These are phyloP conservation scores for Tor tambroides DNA, from an alignment of 2,113 vertebrate species.

Conservation along the genomic window DNA sequence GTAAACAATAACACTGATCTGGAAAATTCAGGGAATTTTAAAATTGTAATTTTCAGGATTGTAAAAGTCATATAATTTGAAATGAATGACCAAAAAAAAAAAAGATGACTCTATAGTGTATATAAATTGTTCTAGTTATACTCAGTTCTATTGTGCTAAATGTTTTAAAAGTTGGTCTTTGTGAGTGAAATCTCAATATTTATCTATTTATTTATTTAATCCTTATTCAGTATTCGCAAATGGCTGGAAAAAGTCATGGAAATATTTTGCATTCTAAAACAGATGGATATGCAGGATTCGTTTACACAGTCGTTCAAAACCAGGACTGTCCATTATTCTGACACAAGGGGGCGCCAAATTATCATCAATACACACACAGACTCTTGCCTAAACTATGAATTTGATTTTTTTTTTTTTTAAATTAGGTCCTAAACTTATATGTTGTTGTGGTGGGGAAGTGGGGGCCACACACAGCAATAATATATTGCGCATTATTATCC, in stretches of 20 bases:
- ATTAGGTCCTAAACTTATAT: background rate
- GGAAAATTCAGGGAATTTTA: background rate
- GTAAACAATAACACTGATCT: background rate
- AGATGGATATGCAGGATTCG: background rate
- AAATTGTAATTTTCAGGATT: background rate
- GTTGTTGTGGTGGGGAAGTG: background rate
- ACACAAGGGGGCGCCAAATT: constrained; percentile 11
- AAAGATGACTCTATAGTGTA: background rate
- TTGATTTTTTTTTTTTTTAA: background rate
- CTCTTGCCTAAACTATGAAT: background rate
- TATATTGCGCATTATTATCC: background rate
- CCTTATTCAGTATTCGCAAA: background rate
- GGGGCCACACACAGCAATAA: background rate
- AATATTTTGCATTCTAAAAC: background rate
- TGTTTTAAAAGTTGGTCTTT: background rate
- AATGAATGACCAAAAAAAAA: background rate
- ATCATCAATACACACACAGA: background rate
- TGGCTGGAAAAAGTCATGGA: background rate
- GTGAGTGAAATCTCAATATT: background rate
- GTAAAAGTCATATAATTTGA: background rate
- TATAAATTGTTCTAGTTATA: background rate
- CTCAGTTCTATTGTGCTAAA: background rate
- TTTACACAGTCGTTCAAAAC: background rate
- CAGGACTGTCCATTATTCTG: background rate
- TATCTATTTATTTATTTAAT: background rate